These are phyloP conservation scores for Pangasius macronema DNA, from an alignment of 2,797 vertebrate species.

Conservation along the genomic window DNA sequence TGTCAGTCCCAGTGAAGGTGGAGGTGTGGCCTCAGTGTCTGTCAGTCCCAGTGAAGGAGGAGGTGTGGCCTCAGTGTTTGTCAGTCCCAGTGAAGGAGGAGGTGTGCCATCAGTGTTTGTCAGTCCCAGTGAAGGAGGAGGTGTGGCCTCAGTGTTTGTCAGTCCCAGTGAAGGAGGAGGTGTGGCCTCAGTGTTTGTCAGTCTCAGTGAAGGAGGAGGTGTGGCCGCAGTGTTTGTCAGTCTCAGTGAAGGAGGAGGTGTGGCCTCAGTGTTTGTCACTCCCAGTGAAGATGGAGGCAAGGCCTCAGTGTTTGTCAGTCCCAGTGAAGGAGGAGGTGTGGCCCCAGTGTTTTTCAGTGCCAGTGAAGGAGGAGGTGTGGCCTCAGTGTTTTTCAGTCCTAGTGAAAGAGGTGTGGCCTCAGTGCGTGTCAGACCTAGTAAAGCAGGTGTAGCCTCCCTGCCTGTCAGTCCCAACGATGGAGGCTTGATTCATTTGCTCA, in stretches of 20 bases:
- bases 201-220: background rate
- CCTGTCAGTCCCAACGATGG: background rate
- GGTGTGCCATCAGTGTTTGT: background rate
- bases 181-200: background rate
- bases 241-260: background rate
- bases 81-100: background rate
- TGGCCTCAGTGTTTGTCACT: background rate
- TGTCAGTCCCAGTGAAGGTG: background rate
- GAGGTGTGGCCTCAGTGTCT: background rate
- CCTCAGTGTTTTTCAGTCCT: background rate
- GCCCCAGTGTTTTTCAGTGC: background rate
- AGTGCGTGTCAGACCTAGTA: background rate
- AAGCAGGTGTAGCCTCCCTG: background rate
- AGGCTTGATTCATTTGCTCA: background rate
- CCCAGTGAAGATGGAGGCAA: background rate
- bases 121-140: background rate
- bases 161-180: background rate
- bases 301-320: background rate
- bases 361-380: background rate
- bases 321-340: conserved; percentile 28
- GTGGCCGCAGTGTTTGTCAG: background rate
- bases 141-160: background rate
- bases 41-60: background rate
- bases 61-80: background rate
- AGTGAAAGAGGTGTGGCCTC: background rate